Evolutionary conservation across 2,113 vertebrate species (phyloP).

Genomic region (Ivindomyrus marchei): DNA sequence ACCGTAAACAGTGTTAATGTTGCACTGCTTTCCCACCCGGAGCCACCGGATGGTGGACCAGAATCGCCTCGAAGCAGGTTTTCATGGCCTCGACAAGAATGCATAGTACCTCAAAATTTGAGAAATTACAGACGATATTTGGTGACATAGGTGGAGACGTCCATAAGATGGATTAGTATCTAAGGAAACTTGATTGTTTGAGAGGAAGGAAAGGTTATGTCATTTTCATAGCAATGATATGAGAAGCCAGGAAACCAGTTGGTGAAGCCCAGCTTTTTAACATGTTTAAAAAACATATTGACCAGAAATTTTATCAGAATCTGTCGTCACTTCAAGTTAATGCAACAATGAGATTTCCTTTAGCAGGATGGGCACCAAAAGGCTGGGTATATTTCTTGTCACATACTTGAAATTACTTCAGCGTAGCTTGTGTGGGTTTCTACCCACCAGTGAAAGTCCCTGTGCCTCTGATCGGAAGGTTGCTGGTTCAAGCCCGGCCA

Average conservation of each 20-base stretch:
- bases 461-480: neutral
- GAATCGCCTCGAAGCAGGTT: neutral
- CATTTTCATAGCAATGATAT: neutral
- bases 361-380: neutral
- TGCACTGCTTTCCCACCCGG: too few relatives aligned
- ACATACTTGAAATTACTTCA: neutral
- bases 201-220: neutral
- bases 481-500: neutral
- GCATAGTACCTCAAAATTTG: neutral
- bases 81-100: neutral
- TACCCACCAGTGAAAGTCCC: neutral
- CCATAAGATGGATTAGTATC: neutral
- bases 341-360: constrained; percentile 8
- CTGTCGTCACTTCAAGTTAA: neutral
- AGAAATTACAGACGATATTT: neutral
- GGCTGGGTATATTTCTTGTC: neutral
- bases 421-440: neutral
- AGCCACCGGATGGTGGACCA: too few relatives aligned
- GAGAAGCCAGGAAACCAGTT: neutral
- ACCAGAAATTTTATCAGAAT: neutral
- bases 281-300: neutral
- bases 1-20: too few relatives aligned
- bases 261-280: neutral
- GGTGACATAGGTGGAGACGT: neutral
- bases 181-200: neutral